Percentiles rank a stretch among this genome's conserved stretches.
Evolutionary conservation across 2,113 vertebrate genomes (phyloP).

Genomic region (Microtus ochrogaster): DNA sequence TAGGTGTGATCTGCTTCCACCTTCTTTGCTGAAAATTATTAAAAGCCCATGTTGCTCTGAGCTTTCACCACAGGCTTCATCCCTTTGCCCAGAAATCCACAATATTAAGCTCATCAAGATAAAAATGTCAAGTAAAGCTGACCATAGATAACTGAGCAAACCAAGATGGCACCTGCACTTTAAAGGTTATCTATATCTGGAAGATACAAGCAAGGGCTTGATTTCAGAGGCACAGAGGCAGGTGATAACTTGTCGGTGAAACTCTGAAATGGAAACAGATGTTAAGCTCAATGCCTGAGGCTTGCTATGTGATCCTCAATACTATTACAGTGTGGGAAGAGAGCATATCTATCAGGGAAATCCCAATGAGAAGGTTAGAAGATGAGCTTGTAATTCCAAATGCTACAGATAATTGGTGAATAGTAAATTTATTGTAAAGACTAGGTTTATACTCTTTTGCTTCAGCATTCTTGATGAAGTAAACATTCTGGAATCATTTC

Average conservation of each 20-base stretch:
- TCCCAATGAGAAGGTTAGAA: background rate
- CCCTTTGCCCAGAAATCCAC: conserved; percentile 26
- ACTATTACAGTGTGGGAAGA: background rate
- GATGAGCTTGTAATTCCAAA: conserved; percentile 12
- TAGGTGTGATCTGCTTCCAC: background rate
- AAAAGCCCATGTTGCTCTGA: background rate
- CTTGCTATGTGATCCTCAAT: background rate
- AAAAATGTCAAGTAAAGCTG: conserved; percentile 41
- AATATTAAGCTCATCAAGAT: conserved; percentile 51
- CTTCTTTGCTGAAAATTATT: conserved; percentile 38
- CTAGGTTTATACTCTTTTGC: background rate
- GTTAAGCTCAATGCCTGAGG: background rate
- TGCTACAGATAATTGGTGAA: background rate
- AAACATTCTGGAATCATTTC: conserved; percentile 43
- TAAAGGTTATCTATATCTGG: conserved; percentile 61
- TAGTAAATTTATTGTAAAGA: background rate
- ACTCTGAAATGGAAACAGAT: conserved; percentile 43
- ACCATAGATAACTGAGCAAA: conserved; percentile 34
- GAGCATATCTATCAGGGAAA: background rate
- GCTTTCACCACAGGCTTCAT: background rate
- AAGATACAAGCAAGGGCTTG: background rate
- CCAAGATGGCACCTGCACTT: conserved; percentile 14
- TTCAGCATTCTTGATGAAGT: background rate
- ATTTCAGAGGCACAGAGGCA: conserved; percentile 32
- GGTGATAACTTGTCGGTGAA: conserved; percentile 3